A percentile compares a stretch with the other conserved stretches of the same genome.
Conservation (phyloP, 2,888 invertebrate genomes). For the Leucozona laternaria region DNA sequence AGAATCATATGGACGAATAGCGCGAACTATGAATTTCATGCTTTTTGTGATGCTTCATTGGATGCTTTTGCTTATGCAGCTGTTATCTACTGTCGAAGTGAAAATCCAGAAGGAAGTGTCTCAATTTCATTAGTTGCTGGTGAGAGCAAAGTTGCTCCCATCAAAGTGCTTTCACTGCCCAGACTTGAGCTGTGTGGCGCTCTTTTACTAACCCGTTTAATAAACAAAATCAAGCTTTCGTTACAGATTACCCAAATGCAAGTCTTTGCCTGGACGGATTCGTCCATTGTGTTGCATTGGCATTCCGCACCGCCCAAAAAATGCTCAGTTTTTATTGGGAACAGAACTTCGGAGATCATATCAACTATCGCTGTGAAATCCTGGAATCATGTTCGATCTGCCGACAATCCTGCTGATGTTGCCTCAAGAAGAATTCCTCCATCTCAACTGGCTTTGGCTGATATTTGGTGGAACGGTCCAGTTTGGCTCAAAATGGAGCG, state of each 20-base stretch:
- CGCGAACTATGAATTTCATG: neutral
- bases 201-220: neutral
- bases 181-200: conserved; percentile 19
- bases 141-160: conserved; percentile 11
- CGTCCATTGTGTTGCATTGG: conserved; percentile 32
- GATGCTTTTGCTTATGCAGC: conserved; percentile 18
- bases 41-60: conserved; percentile 27
- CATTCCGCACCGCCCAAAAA: conserved; percentile 29
- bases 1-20: conserved; percentile 20
- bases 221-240: conserved; percentile 22
- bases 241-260: conserved; percentile 3
- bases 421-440: conserved; percentile 52
- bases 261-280: conserved; percentile 34
- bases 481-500: neutral
- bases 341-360: conserved; percentile 57
- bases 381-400: conserved; percentile 47
- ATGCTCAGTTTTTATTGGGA: conserved; percentile 29
- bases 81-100: conserved; percentile 22
- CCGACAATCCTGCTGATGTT: conserved; percentile 47
- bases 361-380: conserved; percentile 24
- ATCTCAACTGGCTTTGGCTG: conserved; percentile 4
- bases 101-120: neutral
- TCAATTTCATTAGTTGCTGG: conserved; percentile 13
- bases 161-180: conserved; percentile 16
- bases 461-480: conserved; percentile 43